Evolutionary conservation across 1,140 invertebrate genomes (phyloP), one percentile per base, ranked within the genome.

Genomic region (Drosophila jambulina): DNA sequence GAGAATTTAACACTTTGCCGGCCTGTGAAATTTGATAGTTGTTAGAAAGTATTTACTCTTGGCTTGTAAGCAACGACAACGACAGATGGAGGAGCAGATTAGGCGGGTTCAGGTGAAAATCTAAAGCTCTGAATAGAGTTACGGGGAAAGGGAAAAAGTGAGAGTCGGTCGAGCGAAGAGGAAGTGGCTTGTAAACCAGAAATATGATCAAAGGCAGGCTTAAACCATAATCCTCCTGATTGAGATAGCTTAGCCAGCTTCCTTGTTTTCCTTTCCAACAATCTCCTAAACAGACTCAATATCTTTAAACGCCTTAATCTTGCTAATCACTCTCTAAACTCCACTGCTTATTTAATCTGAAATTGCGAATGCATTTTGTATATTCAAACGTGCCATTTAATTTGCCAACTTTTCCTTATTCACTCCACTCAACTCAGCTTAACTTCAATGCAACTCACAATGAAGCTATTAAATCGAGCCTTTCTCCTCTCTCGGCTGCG

Each of bases 21-120:
- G 71, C 68, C 74, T 88, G 49, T 63, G 84, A 75, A 78, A 83
- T 88, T 87, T 83, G 84, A 87, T 88, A 74, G 67, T 83, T 63
- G 77, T 83, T 88, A 80, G 84, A 87, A 88, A 87, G 83, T 80
- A 68, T 63, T 56, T 69, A 48, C 61, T 54, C 53, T 36, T 60
- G 36, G 57, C 61, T 45, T 76, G 74, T 69, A 51, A 69, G 49
- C 43, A 25, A 21, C 27, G 25, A 42, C 49, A 63, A 36, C 48
- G 32, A 25, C 56, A 75, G 70, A 75, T 64, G 51, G 36, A 21
- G 46, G 36, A 49, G 61, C 43, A 64, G 65, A 75, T 75, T 53
- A 64, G 53, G 29, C 17, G 42, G 46, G 32, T 53, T 71, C 51
- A 58, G 51, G 64, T 25, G 40, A 57, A 70, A 57, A 70, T 32